Conservation (phyloP, 2,797 vertebrate genomes). For the Coendou prehensilis region DNA sequence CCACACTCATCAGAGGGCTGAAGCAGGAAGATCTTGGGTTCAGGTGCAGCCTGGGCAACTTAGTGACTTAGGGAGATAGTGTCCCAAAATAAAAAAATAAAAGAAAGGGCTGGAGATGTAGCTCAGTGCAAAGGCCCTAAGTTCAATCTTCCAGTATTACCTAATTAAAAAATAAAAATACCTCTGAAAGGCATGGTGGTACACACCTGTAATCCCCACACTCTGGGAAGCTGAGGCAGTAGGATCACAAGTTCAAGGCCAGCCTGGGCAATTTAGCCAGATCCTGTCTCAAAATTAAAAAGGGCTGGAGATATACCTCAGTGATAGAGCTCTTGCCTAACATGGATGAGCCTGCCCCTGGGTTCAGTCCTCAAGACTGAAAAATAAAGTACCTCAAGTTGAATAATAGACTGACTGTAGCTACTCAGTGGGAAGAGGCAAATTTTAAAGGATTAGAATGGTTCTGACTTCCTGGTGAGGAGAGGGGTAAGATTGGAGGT, state of each 20-base stretch:
- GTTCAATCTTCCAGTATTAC: not conserved
- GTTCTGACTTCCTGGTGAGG: not conserved
- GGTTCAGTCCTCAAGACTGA: not conserved
- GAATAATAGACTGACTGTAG: not conserved
- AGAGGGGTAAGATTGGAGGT: not conserved
- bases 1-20: not conserved
- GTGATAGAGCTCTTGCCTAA: not conserved
- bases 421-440: not conserved
- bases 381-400: not conserved
- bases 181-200: not conserved
- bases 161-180: not conserved
- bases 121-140: not conserved
- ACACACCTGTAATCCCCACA: not conserved
- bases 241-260: not conserved
- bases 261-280: not conserved
- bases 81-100: not conserved
- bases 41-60: not conserved
- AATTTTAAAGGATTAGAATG: constrained; percentile 21
- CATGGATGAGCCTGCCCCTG: not conserved
- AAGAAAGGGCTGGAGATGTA: not conserved
- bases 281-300: not conserved
- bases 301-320: not conserved
- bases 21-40: not conserved
- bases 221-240: not conserved
- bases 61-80: not conserved